Base-by-base conservation (phyloP, 2,888 invertebrate species). In the Tupiocoris notatus region DNA sequence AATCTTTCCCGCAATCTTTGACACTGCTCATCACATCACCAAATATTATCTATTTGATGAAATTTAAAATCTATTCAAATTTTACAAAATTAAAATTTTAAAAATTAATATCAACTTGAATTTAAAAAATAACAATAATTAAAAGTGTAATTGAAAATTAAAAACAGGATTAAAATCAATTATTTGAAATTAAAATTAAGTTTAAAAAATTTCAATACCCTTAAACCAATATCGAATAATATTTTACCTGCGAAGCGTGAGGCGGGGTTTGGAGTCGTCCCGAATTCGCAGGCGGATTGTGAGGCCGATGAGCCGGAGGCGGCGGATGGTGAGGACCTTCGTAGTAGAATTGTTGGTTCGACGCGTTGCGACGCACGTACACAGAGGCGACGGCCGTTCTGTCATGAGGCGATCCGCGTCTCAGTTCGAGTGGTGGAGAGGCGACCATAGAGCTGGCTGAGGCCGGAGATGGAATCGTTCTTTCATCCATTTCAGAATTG, bases 181-280 rank as follows among this genome's bases (percentile, higher is more conserved):
- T n/a, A n/a, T n/a, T n/a, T n/a, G n/a, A n/a, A n/a, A n/a, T n/a
- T n/a, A n/a, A n/a, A n/a, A n/a, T n/a, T n/a, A n/a, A n/a, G n/a
- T n/a, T n/a, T n/a, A n/a, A n/a, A n/a, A n/a, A n/a, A n/a, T n/a
- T n/a, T n/a, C n/a, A n/a, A n/a, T n/a, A n/a, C n/a, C n/a, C n/a
- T n/a, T n/a, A n/a, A n/a, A n/a, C n/a, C n/a, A n/a, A n/a, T n/a
- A n/a, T n/a, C n/a, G n/a, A n/a, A n/a, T n/a, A n/a, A n/a, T n/a
- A n/a, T n/a, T 39, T 39, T 39, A 39, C 39, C 85, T 91, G 93
- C 81, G 89, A 88, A 78, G 91, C 91, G 85, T 91, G 91, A 81
- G 91, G 89, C 82, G 91, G 91, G 2, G 87, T 87, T 81, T 87
- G 87, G 73, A 86, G 84, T 76, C 87, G 87, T 6, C 80, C 84